Evolutionary conservation across 2,113 vertebrate genomes (phyloP), one percentile per base, ranked within the genome.

Genomic region (Anoura caudifer): DNA sequence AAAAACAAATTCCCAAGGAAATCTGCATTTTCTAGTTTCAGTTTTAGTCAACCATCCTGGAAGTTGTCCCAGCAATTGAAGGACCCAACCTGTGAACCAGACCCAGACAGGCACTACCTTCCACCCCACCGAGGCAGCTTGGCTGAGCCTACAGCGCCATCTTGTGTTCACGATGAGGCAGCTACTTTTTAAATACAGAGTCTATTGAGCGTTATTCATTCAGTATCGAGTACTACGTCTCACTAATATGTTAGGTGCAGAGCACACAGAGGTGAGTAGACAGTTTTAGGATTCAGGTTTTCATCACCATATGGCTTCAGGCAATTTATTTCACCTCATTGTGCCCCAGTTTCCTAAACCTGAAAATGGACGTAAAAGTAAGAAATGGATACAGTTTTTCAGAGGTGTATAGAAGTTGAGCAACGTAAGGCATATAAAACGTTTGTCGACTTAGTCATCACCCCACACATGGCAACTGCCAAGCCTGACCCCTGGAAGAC

Each of bases 41-140:
- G 6, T 38, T 63, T 73, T 28, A 80, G 26, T 85, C 38, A 41
- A 11, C 19, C 19, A 33, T 45, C 15, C 54, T n/a, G 65, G 26
- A 85, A 93, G 31, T 20, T 19, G 15, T 14, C 22, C 6, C 12
- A 8, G 41, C 1, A n/a, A 77, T 3, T 38, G 1, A 41, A 73
- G 73, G 31, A 28, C 33, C 43, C n/a, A 31, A 3, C 7, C 80
- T 7, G 16, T 2, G 31, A 67, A 61, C 41, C 14, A 36, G 2
- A 5, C 0, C 0, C 2, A 77, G 31, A 2, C 36, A 1, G 1
- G 11, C 4, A 38, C 54, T 5, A 4, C 45, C 36, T 69, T 59
- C 9, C 33, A 6, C 1, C 0, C 1, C 2, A 22, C 15, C 1
- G 0, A 31, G 24, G 31, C 33, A 9, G 14, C 3, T 3, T 10